Evolutionary conservation across 2,797 vertebrate genomes (phyloP).

Genomic region (Cyclopterus lumpus): DNA sequence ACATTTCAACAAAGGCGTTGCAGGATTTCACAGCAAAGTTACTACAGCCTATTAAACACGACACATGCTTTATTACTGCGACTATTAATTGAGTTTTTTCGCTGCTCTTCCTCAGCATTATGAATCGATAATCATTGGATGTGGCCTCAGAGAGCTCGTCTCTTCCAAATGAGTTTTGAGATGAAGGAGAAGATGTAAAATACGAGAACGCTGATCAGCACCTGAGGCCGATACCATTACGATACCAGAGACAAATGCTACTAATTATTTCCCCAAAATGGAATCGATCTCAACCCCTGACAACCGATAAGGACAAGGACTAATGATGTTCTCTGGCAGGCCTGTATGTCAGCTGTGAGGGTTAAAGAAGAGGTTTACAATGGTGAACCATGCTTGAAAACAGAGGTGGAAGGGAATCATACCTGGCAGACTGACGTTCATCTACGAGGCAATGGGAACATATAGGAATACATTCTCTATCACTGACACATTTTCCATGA

Average conservation of each 20-base stretch:
- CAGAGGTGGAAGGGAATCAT: constrained; percentile 36
- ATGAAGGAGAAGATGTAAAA: constrained; percentile 14
- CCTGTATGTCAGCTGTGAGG: background rate
- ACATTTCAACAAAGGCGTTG: constrained; percentile 46
- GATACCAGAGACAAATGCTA: constrained; percentile 49
- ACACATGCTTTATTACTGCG: constrained; percentile 34
- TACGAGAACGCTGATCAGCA: constrained; percentile 24
- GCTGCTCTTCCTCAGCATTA: constrained; percentile 12
- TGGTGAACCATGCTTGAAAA: constrained; percentile 27
- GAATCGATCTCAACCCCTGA: constrained; percentile 51
- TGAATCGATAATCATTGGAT: constrained; percentile 24
- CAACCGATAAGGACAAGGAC: constrained; percentile 43
- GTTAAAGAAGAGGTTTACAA: constrained; percentile 51
- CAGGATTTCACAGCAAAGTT: constrained; percentile 44
- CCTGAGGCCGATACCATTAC: constrained; percentile 38
- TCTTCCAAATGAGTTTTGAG: constrained; percentile 19
- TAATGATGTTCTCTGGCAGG: constrained; percentile 6
- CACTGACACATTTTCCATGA: constrained; percentile 71
- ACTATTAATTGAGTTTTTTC: constrained; percentile 32
- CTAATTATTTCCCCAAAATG: constrained; percentile 54
- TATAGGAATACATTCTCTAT: constrained; percentile 64
- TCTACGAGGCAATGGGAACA: constrained; percentile 57
- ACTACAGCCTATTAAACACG: constrained; percentile 43
- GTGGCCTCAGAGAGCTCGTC: background rate
- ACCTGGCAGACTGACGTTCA: constrained; percentile 65